phyloP scores from a whole-genome alignment of 1,140 invertebrate species.

The Ridgeia piscesae region DNA sequence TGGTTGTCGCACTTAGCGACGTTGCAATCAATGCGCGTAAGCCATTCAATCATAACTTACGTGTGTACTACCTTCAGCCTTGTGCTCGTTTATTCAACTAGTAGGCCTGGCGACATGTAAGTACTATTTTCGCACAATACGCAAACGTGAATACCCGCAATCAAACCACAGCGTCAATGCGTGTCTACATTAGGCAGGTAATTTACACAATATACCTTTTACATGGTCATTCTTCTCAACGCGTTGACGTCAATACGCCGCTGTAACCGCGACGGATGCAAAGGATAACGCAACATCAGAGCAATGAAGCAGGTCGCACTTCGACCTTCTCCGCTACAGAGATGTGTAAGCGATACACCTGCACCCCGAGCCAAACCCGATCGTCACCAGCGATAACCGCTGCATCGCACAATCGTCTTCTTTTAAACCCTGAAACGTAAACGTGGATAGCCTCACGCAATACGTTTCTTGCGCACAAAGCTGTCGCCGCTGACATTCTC shows the following conservation, averaged over 20 bases:
- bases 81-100: not conserved
- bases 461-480: not conserved
- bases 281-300: not conserved
- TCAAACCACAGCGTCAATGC: not conserved
- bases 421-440: not conserved
- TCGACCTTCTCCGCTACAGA: not conserved
- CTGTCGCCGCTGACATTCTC: not conserved
- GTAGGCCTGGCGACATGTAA: not conserved
- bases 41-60: not conserved
- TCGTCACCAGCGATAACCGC: not conserved
- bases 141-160: not conserved
- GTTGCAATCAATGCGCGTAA: not conserved
- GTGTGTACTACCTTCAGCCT: not conserved
- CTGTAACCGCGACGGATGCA: not conserved
- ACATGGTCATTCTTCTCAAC: not conserved
- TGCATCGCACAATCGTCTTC: not conserved
- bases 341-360: not conserved
- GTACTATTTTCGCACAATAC: not conserved
- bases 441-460: not conserved
- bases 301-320: not conserved
- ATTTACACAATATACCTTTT: not conserved
- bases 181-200: not conserved
- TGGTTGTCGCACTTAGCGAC: not conserved
- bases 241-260: not conserved
- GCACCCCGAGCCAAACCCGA: not conserved